Base-by-base conservation (phyloP, 92 coral and sea anemone genomes). In the Epizoanthus illoricatus region DNA sequence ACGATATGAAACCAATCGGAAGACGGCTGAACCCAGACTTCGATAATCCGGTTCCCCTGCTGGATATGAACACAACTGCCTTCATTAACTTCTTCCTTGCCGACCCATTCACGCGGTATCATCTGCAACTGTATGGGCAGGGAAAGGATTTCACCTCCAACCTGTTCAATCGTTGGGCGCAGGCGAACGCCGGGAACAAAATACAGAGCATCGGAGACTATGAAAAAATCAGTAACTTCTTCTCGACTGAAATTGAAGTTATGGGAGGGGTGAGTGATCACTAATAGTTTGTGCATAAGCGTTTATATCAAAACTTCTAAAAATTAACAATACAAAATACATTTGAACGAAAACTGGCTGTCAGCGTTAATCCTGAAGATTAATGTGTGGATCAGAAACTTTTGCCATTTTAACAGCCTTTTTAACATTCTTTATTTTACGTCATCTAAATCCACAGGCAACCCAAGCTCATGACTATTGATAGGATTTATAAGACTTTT, bases 181-280 rank as follows among this genome's bases (percentile, higher is more conserved):
- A 55, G 36, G 65, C 64, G n/a, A 74, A 55, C 40, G 13, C 40
- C 0, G 76, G 20, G 1, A 43, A 19, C 3, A 5, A 43, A 56
- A 74, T 74, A 74, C n/a, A 74, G 40, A 74, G 80, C 59, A 23
- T 74, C 40, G 64, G 39, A 4, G 80, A 74, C 80, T 74, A 74
- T 47, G 39, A 57, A 64, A 6, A 33, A 55, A 74, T 74, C 21
- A 74, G 59, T 15, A 57, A 57, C 10, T 64, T 55, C 58, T 74
- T 74, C 19, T 20, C 59, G 45, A 2, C 60, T 6, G 36, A 57
- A 16, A 10, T 74, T 3, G 80, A 74, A 11, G 65, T 52, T 13
- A 56, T 74, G 66, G 80, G 80, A 28, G 80, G 80, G 80, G 80
- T 74, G 5, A 74, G 80, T 54, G 21, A 15, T 36, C 56, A 52